These are phyloP conservation scores for Embiotoca jacksoni DNA, from an alignment of 2,113 vertebrate genomes.

Conservation along the genomic window DNA sequence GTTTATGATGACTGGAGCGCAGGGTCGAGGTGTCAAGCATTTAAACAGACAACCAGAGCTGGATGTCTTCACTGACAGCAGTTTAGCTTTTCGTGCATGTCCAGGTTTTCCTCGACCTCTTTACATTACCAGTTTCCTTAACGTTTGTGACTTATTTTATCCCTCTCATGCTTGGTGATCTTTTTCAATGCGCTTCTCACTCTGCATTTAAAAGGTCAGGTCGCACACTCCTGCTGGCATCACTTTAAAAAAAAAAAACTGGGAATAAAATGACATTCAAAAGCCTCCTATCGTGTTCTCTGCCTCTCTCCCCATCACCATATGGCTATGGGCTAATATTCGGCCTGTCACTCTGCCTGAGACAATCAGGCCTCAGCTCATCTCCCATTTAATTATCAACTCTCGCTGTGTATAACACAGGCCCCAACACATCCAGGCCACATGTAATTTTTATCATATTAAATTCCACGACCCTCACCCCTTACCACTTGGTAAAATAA, in stretches of 20 bases:
- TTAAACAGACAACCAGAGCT: conserved; percentile 30
- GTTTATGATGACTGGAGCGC: conserved; percentile 30
- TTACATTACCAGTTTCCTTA: neutral
- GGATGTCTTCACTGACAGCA: conserved; percentile 25
- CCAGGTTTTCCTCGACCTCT: conserved; percentile 19
- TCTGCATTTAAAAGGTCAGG: conserved; percentile 69
- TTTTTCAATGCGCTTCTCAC: conserved; percentile 44
- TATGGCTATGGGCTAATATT: conserved; percentile 56
- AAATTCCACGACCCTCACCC: conserved; percentile 14
- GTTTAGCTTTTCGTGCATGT: conserved; percentile 37
- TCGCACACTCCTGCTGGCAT: conserved; percentile 49
- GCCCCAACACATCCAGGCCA: conserved; percentile 33
- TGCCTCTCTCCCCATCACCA: conserved; percentile 33
- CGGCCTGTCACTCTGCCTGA: conserved; percentile 55
- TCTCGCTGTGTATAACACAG: conserved; percentile 14
- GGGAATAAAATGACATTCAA: conserved; percentile 72
- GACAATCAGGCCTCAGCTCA: conserved; percentile 40
- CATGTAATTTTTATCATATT: conserved; percentile 49
- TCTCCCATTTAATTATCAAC: conserved; percentile 62
- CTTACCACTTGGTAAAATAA: conserved; percentile 28
- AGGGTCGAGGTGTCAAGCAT: conserved; percentile 33
- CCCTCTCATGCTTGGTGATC: conserved; percentile 36
- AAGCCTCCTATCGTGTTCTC: conserved; percentile 51
- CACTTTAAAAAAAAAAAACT: conserved; percentile 48
- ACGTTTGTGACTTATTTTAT: conserved; percentile 33